Conservation (phyloP, 2,113 vertebrate species). For the Mungos mungo region DNA sequence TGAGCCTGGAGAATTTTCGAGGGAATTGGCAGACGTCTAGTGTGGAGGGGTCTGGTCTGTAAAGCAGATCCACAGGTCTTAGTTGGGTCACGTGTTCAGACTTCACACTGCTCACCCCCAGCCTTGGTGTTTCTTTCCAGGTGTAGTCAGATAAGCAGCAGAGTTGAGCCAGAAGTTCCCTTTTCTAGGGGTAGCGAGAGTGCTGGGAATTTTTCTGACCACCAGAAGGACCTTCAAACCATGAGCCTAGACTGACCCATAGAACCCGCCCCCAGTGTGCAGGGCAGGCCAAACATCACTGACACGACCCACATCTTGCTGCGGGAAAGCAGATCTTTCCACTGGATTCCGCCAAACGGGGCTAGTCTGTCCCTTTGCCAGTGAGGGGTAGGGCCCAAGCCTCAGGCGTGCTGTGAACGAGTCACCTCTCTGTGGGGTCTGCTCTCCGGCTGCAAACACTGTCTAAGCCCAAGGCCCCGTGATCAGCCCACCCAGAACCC, state of each 20-base stretch:
- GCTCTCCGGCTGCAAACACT: neutral
- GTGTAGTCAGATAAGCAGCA: neutral
- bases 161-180: neutral
- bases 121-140: neutral
- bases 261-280: neutral
- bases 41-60: neutral
- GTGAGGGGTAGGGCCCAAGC: neutral
- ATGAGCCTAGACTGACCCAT: neutral
- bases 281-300: neutral
- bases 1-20: neutral
- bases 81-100: neutral
- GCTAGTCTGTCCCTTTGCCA: neutral
- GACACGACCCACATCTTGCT: neutral
- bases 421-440: neutral
- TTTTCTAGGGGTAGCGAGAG: neutral
- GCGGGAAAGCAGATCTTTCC: neutral
- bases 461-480: neutral
- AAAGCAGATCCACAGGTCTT: neutral
- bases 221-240: neutral
- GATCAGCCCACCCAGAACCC: neutral
- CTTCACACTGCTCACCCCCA: neutral
- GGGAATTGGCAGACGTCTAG: neutral
- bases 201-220: conserved; percentile 4
- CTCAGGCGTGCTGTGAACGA: neutral
- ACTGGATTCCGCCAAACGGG: neutral